A percentile compares a stretch with the other conserved stretches of the same genome.
Conservation (phyloP, 2,113 vertebrate species). For the Gopherus flavomarginatus region DNA sequence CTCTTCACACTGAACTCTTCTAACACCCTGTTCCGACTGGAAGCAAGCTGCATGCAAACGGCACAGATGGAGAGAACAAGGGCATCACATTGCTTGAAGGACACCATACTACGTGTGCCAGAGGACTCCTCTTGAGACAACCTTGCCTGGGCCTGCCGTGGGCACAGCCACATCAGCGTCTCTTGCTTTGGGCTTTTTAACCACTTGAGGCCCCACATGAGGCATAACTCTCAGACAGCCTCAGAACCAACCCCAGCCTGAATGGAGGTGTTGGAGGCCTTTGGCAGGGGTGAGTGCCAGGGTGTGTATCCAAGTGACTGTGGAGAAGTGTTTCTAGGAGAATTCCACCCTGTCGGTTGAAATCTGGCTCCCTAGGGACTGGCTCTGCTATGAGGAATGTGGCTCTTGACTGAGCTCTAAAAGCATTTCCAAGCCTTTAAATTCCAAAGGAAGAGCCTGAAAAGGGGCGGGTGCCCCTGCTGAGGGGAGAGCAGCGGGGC, state of each 20-base stretch:
- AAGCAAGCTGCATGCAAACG: rapidly evolving
- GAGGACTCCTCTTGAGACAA: not conserved
- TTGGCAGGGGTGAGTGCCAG: not conserved
- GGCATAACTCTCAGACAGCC: not conserved
- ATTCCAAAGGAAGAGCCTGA: slow-evolving; percentile 64
- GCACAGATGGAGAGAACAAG: not conserved
- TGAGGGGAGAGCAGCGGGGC: slow-evolving; percentile 4
- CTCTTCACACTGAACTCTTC: not conserved
- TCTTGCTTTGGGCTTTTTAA: not conserved
- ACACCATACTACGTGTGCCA: not conserved
- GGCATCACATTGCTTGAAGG: not conserved
- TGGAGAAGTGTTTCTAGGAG: not conserved
- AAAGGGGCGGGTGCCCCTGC: slow-evolving; percentile 58
- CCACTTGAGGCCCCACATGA: not conserved
- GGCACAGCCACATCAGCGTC: not conserved
- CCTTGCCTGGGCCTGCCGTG: not conserved
- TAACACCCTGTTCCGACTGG: rapidly evolving
- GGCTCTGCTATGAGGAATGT: slow-evolving; percentile 58
- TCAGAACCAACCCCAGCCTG: not conserved
- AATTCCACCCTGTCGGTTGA: not conserved
- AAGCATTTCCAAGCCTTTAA: slow-evolving; percentile 67
- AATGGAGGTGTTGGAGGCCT: not conserved
- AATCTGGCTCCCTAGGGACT: slow-evolving; percentile 29
- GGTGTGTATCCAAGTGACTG: not conserved
- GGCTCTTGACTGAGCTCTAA: slow-evolving; percentile 64